phyloP scores from a whole-genome alignment of 2,888 invertebrate genomes.

The Acrobasis consociella region DNA sequence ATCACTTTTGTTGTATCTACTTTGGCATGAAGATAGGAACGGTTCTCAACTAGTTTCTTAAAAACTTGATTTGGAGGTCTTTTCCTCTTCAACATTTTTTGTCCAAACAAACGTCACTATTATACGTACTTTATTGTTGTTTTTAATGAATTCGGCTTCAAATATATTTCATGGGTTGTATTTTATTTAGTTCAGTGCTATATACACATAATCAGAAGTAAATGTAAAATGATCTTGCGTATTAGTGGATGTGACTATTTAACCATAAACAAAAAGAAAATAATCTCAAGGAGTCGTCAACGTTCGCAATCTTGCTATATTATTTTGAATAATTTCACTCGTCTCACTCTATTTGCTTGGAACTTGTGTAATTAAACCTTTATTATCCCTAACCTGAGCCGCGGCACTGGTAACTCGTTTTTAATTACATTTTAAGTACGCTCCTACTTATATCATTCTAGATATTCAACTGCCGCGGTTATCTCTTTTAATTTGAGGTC shows the following conservation, averaged over 20 bases:
- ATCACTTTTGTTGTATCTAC: conserved; percentile 16
- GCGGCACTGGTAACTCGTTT: conserved; percentile 62
- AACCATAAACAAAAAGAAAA: not conserved
- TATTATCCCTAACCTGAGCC: conserved; percentile 55
- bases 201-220: not conserved
- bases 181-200: not conserved
- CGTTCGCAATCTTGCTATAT: conserved; percentile 35
- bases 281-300: conserved; percentile 23
- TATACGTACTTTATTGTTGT: no score
- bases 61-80: not conserved
- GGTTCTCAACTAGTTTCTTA: not conserved
- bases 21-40: no score
- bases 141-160: no score
- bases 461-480: conserved; percentile 43
- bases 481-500: conserved; percentile 47
- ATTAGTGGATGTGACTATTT: not conserved
- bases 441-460: conserved; percentile 52
- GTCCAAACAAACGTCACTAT: no score
- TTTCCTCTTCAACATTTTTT: not conserved
- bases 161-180: no score
- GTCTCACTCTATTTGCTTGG: conserved; percentile 43
- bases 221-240: not conserved
- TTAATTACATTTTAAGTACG: conserved; percentile 68
- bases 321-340: conserved; percentile 51
- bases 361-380: conserved; percentile 64